Conservation (phyloP, 2,888 invertebrate genomes). For the Tachina lurida region DNA sequence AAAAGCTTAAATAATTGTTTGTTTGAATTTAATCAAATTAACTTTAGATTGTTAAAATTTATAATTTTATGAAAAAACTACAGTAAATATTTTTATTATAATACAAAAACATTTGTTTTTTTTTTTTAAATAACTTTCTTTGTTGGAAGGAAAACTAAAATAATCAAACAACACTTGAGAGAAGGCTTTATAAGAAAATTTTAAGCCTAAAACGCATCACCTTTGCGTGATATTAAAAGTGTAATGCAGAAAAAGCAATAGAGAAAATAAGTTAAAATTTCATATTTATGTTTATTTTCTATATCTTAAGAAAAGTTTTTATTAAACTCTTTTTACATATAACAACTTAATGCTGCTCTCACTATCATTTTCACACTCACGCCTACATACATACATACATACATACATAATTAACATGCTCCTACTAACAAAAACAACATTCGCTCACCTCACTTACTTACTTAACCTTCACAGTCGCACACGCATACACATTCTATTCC, state of each 20-base stretch:
- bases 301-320: slow-evolving; percentile 29
- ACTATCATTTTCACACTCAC: slow-evolving; percentile 48
- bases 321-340: slow-evolving; percentile 6
- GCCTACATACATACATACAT: slow-evolving; percentile 51
- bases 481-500: slow-evolving; percentile 16
- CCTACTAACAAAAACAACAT: slow-evolving; percentile 49
- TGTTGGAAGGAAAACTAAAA: neutral
- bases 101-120: neutral
- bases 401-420: slow-evolving; percentile 25
- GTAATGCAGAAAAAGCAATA: neutral
- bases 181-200: neutral
- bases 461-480: slow-evolving; percentile 33
- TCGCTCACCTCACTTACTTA: slow-evolving; percentile 40
- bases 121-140: neutral
- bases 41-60: slow-evolving; percentile 44
- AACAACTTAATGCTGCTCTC: slow-evolving; percentile 59
- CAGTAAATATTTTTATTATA: slow-evolving; percentile 1
- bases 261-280: neutral
- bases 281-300: neutral
- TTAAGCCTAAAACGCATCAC: too few species aligned
- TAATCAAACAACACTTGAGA: neutral
- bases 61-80: slow-evolving; percentile 41
- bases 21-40: slow-evolving; percentile 57
- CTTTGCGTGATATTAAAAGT: slow-evolving; percentile 1
- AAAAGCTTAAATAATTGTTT: slow-evolving; percentile 51